Base-by-base conservation (phyloP, 2,888 invertebrate species). In the Coelogynopora nodosa region DNA sequence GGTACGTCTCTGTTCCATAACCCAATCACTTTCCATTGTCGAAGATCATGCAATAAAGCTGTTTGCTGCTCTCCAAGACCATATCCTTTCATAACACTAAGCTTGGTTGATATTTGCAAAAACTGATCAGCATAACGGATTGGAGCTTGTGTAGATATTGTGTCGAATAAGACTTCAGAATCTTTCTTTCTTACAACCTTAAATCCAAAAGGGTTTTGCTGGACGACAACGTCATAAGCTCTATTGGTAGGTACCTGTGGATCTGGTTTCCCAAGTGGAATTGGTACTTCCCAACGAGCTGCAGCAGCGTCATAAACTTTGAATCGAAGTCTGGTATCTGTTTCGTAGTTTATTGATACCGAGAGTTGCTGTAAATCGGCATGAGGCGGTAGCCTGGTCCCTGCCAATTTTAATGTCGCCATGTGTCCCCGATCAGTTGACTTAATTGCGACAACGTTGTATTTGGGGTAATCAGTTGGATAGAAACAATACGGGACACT, bases 401-500 rank as follows among this genome's bases (percentile, higher is more conserved):
- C 5, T 49, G 49, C 5, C 49, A 49, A 10, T 49, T 49, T 5
- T 18, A 49, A 18, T 10, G 5, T 49, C 18, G 18, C 49, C 5
- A 49, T 18, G 5, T 5, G 18, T 49, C 49, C 49, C 18, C 49
- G 49, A 10, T 49, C 5, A 49, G 49, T 49, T 49, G 5, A 5
- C 5, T 49, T 49, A 49, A 49, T 49, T 10, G 5, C 18, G 0
- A 93, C 89, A 89, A 94, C 94, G 84, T 93, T 92, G 90, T 94
- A 95, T n/a, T 94, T 93, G 84, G 93, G 93, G 92, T 94, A 95
- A 88, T 94, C 93, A 0, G 93, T 92, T 0, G 95, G 95, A 90
- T 94, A 95, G 91, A 93, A 95, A 91, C 95, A 95, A 91, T 93
- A 95, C 0, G 95, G 95, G 89, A 85, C 29, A 31, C 82, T 31